phyloP scores from a whole-genome alignment of 2,888 invertebrate species.

The Aproaerema taeniolella region DNA sequence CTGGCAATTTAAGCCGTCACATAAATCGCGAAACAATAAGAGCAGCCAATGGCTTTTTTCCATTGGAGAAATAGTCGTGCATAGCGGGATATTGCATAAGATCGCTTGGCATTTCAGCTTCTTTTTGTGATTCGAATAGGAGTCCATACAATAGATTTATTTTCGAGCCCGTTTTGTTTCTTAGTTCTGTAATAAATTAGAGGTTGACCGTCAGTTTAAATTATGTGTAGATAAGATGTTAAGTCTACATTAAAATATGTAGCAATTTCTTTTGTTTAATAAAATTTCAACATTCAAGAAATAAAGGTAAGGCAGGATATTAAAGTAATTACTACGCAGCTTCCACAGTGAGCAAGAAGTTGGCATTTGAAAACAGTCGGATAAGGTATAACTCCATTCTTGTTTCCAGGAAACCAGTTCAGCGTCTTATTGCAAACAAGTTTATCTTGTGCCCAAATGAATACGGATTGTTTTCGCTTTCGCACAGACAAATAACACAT shows the following conservation, averaged over 20 bases:
- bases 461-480: slow-evolving; percentile 52
- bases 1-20: slow-evolving; percentile 58
- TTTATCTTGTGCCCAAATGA: slow-evolving; percentile 24
- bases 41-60: slow-evolving; percentile 38
- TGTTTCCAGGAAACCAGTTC: neutral
- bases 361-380: neutral
- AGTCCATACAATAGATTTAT: no score
- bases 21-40: slow-evolving; percentile 72
- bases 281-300: no score
- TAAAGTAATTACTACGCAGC: no score
- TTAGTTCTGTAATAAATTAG: no score
- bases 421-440: neutral
- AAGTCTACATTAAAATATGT: no score
- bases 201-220: no score
- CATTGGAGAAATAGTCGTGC: slow-evolving; percentile 34
- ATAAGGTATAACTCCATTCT: neutral
- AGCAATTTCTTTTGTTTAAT: no score
- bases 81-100: slow-evolving; percentile 51
- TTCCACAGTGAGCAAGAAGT: neutral
- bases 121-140: slow-evolving; percentile 8
- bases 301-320: no score
- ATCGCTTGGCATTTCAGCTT: slow-evolving; percentile 32
- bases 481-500: slow-evolving; percentile 35
- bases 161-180: no score
- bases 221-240: no score